These are phyloP conservation scores for Hemicentrotus pulcherrimus DNA, from an alignment of 35 echinoderm and acorn worm species.

Conservation along the genomic window DNA sequence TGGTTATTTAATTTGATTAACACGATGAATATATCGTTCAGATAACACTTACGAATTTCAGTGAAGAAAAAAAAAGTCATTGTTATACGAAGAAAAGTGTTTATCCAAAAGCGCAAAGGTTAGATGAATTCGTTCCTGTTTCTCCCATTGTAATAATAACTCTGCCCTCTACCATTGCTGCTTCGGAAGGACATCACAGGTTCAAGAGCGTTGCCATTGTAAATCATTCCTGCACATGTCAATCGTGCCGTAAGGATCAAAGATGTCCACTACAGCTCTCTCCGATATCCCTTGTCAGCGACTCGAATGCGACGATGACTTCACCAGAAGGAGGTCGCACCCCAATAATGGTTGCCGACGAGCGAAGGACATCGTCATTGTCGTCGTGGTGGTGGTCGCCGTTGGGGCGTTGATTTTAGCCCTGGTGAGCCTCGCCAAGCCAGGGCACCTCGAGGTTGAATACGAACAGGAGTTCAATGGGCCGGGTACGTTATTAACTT, in stretches of 20 bases:
- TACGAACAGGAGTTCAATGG: not conserved
- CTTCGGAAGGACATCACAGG: not conserved
- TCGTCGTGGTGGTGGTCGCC: constrained; percentile 24
- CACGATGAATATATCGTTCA: too few relatives aligned
- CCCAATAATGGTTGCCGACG: constrained; percentile 12
- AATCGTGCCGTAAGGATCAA: not conserved
- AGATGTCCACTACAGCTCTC: constrained; percentile 22
- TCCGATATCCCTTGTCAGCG: not conserved
- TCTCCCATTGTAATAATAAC: not conserved
- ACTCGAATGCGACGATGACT: not conserved
- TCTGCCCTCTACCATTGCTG: not conserved
- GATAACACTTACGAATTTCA: too few relatives aligned
- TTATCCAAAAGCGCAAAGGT: too few relatives aligned
- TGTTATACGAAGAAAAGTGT: too few relatives aligned
- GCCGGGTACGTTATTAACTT: not conserved
- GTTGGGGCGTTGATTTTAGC: constrained; percentile 34
- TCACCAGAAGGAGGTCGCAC: not conserved
- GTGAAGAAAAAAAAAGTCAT: too few relatives aligned
- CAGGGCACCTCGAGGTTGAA: not conserved
- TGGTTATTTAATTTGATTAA: too few relatives aligned
- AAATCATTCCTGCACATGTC: not conserved
- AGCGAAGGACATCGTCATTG: constrained; percentile 31
- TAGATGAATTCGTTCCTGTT: too few relatives aligned
- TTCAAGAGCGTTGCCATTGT: not conserved
- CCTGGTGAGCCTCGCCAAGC: constrained; percentile 30